Evolutionary conservation across 2,797 vertebrate species (phyloP), one percentile per base, ranked within the genome.

Genomic region (Sylvilagus floridanus): DNA sequence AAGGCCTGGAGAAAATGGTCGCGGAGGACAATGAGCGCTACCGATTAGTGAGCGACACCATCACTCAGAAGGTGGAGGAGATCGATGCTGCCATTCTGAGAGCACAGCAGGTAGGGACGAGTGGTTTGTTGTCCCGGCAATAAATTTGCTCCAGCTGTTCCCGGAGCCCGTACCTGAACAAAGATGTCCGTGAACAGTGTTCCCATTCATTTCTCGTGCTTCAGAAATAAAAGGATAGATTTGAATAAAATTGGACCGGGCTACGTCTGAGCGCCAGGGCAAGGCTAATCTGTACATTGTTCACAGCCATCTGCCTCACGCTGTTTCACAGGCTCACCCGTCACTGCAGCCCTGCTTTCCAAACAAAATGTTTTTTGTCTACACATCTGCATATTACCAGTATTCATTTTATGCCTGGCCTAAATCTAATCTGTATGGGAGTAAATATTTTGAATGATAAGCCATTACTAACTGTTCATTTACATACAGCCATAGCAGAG

Each of bases 21-120:
- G 98, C 98, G 0, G 99, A 99, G 78, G 99, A 99, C 98, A 99
- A 99, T 0, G 98, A 99, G 11, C 99, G 99, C 16, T 99, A 99
- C 98, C 98, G 97, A 97, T 96, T 98, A 63, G 98, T 99, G 96
- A 99, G 94, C 2, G 98, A 99, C 96, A 97, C 98, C 0, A 96
- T 99, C 94, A 98, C 98, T 28, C 99, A 99, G 97, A 99, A 99
- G 94, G 99, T 99, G 52, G 98, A 99, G 95, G 99, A 98, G 97
- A 99, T 99, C 14, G 99, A 99, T 32, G 99, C 99, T 4, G 99
- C 99, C 93, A 98, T 99, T 95, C 98, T 99, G 91, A 99, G 99
- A 97, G 99, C 99, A 47, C 99, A 99, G 98, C 99, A 99, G 99
- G 99, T 99, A 99, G 97, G 98, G 98, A 98, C 98, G 97, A 96